Evolutionary conservation across 2,888 invertebrate genomes (phyloP).

Genomic region (Catocala fraxini): DNA sequence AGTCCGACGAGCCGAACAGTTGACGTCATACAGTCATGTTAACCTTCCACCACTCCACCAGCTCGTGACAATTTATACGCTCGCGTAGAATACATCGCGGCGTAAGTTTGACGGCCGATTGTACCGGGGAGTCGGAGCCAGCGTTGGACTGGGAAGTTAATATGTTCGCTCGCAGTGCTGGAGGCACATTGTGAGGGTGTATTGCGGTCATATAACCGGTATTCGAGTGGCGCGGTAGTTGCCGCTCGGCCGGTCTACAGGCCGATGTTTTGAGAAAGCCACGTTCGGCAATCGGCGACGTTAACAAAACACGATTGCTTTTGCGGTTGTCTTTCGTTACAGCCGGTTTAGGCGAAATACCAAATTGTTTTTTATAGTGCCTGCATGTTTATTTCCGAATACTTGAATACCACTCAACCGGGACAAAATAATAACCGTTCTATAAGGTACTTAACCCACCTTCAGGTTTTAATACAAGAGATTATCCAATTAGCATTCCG

Average conservation of each 20-base stretch:
- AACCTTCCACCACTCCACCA: slow-evolving; percentile 69
- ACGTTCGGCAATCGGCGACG: slow-evolving; percentile 78
- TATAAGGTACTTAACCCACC: slow-evolving; percentile 22
- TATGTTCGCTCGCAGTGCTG: slow-evolving; percentile 54
- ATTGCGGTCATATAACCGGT: slow-evolving; percentile 88
- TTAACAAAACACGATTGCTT: slow-evolving; percentile 81
- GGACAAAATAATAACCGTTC: slow-evolving; percentile 37
- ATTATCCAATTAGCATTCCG: slow-evolving; percentile 22
- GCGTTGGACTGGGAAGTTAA: slow-evolving; percentile 66
- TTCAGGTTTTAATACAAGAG: slow-evolving; percentile 25
- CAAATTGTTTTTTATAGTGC: slow-evolving; percentile 60
- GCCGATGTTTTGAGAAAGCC: slow-evolving; percentile 85
- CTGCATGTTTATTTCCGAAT: slow-evolving; percentile 43
- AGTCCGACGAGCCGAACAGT: slow-evolving; percentile 85
- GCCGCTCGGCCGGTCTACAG: slow-evolving; percentile 77
- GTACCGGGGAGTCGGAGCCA: slow-evolving; percentile 47
- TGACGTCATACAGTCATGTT: slow-evolving; percentile 85
- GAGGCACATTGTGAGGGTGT: slow-evolving; percentile 71
- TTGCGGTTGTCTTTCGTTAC: slow-evolving; percentile 72
- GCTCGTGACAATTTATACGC: slow-evolving; percentile 53
- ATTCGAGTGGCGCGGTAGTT: slow-evolving; percentile 80
- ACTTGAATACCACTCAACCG: slow-evolving; percentile 36
- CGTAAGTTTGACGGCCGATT: slow-evolving; percentile 41
- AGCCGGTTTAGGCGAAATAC: slow-evolving; percentile 60
- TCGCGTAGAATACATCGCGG: slow-evolving; percentile 63